phyloP scores from a whole-genome alignment of 1,140 invertebrate species.

The Drosophila repleta region DNA sequence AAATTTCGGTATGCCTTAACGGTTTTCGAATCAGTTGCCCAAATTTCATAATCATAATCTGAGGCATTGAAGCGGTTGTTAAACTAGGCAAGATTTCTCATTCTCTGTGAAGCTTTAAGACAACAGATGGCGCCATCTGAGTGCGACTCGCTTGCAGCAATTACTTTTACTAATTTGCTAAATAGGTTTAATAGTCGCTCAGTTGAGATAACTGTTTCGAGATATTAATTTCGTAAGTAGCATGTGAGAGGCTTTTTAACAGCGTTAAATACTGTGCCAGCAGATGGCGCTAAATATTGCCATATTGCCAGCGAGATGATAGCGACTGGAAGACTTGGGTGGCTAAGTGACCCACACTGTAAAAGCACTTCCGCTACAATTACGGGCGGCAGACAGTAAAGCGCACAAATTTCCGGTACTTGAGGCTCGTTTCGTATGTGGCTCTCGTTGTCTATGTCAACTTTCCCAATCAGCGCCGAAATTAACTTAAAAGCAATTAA shows the following conservation, averaged over 20 bases:
- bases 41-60: too few species aligned
- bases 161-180: too few species aligned
- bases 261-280: neutral
- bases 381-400: conserved; percentile 28
- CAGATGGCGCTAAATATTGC: conserved; percentile 12
- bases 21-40: neutral
- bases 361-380: conserved; percentile 62
- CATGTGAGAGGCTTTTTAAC: neutral
- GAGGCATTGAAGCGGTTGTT: too few species aligned
- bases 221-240: too few species aligned
- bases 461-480: conserved; percentile 57
- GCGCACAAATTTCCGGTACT: conserved; percentile 55
- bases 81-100: too few species aligned
- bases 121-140: too few species aligned
- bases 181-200: too few species aligned
- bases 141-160: too few species aligned
- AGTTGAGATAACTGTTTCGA: too few species aligned
- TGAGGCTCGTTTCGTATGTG: conserved; percentile 17
- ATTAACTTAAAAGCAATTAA: conserved; percentile 58
- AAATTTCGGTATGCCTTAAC: neutral
- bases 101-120: too few species aligned
- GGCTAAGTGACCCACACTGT: conserved; percentile 15
- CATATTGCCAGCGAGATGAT: conserved; percentile 1
- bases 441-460: conserved; percentile 15
- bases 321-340: conserved; percentile 2